phyloP scores from a whole-genome alignment of 2,888 invertebrate species.

The Synanthedon myopaeformis region DNA sequence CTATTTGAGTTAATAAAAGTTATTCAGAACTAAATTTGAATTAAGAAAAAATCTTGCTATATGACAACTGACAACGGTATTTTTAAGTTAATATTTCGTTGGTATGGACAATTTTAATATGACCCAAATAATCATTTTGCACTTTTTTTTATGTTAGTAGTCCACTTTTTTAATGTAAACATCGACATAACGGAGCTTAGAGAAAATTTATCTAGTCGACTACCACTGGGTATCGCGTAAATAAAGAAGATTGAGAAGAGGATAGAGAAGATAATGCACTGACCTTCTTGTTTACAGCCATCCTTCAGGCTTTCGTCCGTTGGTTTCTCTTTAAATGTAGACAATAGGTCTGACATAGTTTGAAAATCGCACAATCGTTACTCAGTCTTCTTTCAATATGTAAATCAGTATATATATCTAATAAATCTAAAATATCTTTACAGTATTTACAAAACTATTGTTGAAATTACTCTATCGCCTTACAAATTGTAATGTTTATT shows the following conservation, averaged over 20 bases:
- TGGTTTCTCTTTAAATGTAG: constrained; percentile 64
- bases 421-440: constrained; percentile 62
- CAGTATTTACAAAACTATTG: constrained; percentile 67
- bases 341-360: constrained; percentile 67
- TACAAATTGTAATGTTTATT: constrained; percentile 60
- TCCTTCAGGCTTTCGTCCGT: constrained; percentile 53
- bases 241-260: neutral
- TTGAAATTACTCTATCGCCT: constrained; percentile 65
- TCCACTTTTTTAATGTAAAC: too few relatives aligned
- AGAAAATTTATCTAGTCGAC: too few relatives aligned
- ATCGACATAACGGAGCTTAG: too few relatives aligned
- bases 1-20: too few relatives aligned
- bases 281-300: constrained; percentile 56
- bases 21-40: too few relatives aligned
- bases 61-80: too few relatives aligned
- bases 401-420: constrained; percentile 42
- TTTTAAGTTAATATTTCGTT: too few relatives aligned
- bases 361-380: constrained; percentile 48
- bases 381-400: constrained; percentile 68
- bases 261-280: constrained; percentile 9
- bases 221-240: constrained; percentile 2
- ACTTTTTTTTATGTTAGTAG: too few relatives aligned
- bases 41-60: too few relatives aligned
- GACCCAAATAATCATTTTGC: too few relatives aligned
- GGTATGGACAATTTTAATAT: too few relatives aligned